A percentile compares a stretch with the other conserved stretches of the same genome.
phyloP scores from a whole-genome alignment of 2,797 vertebrate genomes.

The Nyctibius grandis region DNA sequence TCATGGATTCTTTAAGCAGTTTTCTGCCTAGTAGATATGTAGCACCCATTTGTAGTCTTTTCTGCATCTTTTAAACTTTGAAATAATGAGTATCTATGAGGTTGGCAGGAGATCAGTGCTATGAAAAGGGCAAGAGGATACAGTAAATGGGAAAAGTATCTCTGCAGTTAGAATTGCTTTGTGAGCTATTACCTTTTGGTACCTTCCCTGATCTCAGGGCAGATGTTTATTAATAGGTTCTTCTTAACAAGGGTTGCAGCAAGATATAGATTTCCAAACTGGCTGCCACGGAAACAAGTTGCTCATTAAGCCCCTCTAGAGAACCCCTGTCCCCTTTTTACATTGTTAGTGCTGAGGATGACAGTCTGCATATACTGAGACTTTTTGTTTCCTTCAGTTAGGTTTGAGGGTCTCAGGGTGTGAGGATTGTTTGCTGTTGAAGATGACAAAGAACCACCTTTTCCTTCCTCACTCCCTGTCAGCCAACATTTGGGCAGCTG shows the following conservation, averaged over 20 bases:
- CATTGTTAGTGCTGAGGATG: background rate
- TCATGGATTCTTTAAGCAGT: background rate
- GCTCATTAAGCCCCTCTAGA: background rate
- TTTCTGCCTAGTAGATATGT: background rate
- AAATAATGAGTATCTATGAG: background rate
- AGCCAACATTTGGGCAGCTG: background rate
- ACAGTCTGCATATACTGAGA: background rate
- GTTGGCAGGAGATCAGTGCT: background rate
- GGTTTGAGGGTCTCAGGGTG: background rate
- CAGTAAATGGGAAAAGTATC: background rate
- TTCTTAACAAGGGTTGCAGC: background rate
- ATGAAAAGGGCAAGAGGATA: background rate
- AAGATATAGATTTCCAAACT: constrained; percentile 1
- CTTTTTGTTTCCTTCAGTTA: background rate
- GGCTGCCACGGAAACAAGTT: constrained; percentile 3
- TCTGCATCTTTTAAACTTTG: background rate
- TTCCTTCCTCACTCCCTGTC: background rate
- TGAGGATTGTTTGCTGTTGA: background rate
- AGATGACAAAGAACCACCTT: background rate
- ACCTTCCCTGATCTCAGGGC: background rate
- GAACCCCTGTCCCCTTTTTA: background rate
- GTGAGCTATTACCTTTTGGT: background rate
- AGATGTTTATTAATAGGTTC: background rate
- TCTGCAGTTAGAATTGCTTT: background rate
- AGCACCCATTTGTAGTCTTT: background rate